Base-by-base conservation (phyloP, 1,140 invertebrate genomes). In the Macrobrachium rosenbergii region DNA sequence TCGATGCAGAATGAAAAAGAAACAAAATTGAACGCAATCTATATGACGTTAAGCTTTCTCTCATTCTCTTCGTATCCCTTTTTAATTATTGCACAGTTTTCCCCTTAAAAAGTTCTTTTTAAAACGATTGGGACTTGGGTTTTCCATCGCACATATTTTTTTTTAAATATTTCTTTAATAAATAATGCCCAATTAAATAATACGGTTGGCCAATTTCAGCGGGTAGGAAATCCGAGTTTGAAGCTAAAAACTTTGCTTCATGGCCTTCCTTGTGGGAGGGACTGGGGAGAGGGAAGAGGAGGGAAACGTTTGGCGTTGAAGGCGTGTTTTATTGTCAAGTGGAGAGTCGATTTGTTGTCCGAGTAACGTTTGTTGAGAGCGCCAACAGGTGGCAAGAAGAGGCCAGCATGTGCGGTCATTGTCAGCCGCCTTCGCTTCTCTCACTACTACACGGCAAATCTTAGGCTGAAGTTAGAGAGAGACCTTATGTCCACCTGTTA, bases 351-450 rank as follows among this genome's bases (percentile, higher is more conserved):
- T 45, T n/a, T 63, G 82, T 52, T 83, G 72, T 45, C 28, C 45
- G 67, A 43, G 52, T 52, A 52, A 52, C 77, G 73, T 23, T 52
- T 45, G 67, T 64, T 59, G 64, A 67, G 75, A 43, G 45, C 58
- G 75, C 67, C 84, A 87, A 87, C 84, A 87, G 84, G 84, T 87
- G 84, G 84, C 62, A 87, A 87, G 84, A 72, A 79, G 78, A 63
- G 67, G 77, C 59, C 77, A 75, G 85, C 78, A 80, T 81, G 79
- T 81, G 78, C 78, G 85, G 85, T 82, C 85, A 87, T 82, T 87
- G 85, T 87, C 78, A 82, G 85, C 59, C 28, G 52, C 63, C 23
- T 45, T 43, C 72, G 45, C 80, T 58, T 23, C 80, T 19, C 81
- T 82, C 81, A 82, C 67, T 52, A 52, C 52, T 43, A 72, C 69